A percentile compares a stretch with the other conserved stretches of the same genome.
Evolutionary conservation across 2,113 vertebrate species (phyloP).

Genomic region (Fulmarus glacialis): DNA sequence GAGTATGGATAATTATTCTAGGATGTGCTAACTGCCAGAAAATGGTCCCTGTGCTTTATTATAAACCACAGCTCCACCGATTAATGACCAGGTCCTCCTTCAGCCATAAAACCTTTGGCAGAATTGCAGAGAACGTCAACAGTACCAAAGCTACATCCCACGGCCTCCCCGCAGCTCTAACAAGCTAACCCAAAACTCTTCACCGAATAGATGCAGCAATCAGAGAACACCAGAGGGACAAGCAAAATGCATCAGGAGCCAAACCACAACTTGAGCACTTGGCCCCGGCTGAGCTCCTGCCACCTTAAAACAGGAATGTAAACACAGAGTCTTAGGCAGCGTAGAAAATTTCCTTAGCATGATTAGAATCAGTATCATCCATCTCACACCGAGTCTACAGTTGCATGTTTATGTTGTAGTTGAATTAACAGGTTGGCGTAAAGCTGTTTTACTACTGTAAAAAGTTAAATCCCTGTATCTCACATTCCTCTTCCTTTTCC

Average conservation of each 20-base stretch:
- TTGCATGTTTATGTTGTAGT: accelerated
- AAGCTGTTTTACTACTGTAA: accelerated
- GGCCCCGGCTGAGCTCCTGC: neutral
- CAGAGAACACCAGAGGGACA: accelerated
- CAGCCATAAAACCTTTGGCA: neutral
- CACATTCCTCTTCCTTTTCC: accelerated
- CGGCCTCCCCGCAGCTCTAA: accelerated
- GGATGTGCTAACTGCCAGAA: accelerated
- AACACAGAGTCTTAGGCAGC: accelerated
- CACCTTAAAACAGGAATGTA: neutral
- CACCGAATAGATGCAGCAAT: accelerated
- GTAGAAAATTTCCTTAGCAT: accelerated
- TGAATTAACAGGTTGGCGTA: accelerated
- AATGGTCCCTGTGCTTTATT: accelerated
- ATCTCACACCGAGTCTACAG: accelerated
- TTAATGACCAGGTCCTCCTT: too few relatives aligned
- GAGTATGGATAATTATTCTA: accelerated
- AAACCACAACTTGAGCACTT: accelerated
- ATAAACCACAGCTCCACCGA: neutral
- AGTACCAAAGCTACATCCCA: accelerated
- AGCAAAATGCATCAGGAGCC: neutral
- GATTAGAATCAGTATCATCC: accelerated
- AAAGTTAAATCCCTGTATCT: accelerated
- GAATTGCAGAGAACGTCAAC: accelerated
- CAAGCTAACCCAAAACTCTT: neutral